Evolutionary conservation across 1,140 invertebrate genomes (phyloP).

Genomic region (Lepidurus packardi): DNA sequence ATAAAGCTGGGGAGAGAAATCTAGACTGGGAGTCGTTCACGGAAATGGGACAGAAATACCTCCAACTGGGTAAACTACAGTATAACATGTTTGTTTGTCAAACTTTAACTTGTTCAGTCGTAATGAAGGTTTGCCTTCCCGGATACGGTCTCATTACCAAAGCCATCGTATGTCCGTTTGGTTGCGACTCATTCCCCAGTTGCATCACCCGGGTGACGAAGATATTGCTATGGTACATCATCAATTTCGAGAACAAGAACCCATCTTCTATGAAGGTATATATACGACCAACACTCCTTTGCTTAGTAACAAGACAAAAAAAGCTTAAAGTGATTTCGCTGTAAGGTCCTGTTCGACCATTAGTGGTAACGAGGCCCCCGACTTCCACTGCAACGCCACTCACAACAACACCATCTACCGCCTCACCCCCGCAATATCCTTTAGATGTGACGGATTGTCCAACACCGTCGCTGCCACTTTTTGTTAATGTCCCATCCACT

Average conservation of each 20-base stretch:
- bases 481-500: background rate
- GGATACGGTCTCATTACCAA: slow-evolving; percentile 74
- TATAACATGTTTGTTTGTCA: background rate
- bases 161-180: slow-evolving; percentile 86
- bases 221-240: slow-evolving; percentile 72
- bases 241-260: slow-evolving; percentile 57
- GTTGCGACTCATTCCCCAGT: slow-evolving; percentile 80
- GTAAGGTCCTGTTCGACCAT: background rate
- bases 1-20: slow-evolving; percentile 34
- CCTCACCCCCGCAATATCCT: background rate
- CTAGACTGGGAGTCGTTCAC: slow-evolving; percentile 44
- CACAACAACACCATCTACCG: background rate
- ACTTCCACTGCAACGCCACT: background rate
- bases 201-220: slow-evolving; percentile 64
- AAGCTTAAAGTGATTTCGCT: background rate
- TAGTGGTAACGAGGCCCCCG: slow-evolving; percentile 1
- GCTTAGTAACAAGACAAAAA: background rate
- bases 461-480: background rate
- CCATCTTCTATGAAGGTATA: slow-evolving; percentile 64
- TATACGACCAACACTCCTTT: slow-evolving; percentile 34
- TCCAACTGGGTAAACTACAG: slow-evolving; percentile 42
- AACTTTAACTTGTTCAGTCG: slow-evolving; percentile 15
- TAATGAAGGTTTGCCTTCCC: slow-evolving; percentile 54
- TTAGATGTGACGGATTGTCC: slow-evolving; percentile 1
- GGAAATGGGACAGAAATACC: slow-evolving; percentile 43